Conservation (phyloP, 2,113 vertebrate genomes). For the Amphiprion ocellaris region DNA sequence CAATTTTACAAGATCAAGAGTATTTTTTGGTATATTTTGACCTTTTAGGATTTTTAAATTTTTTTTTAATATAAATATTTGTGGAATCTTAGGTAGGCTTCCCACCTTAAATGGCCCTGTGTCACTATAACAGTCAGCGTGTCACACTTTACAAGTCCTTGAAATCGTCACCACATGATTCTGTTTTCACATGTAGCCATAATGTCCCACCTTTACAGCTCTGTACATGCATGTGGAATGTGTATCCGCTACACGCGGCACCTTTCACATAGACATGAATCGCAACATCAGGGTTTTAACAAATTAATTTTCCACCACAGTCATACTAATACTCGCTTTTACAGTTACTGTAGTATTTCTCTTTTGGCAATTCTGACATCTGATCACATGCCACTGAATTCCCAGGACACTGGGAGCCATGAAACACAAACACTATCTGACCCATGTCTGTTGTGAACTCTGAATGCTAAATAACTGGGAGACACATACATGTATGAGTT, state of each 20-base stretch:
- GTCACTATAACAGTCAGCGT: neutral
- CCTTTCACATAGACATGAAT: neutral
- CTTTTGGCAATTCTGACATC: too few relatives aligned
- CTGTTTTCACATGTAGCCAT: constrained; percentile 37
- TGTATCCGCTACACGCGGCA: neutral
- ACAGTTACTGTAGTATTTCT: too few relatives aligned
- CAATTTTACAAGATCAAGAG: neutral
- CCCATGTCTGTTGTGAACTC: too few relatives aligned
- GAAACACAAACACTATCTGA: neutral
- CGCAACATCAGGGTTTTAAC: neutral
- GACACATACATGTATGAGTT: neutral
- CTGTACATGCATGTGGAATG: neutral
- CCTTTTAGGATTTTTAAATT: neutral
- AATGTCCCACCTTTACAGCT: constrained; percentile 33
- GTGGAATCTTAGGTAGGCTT: neutral
- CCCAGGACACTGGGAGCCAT: neutral
- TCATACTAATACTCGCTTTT: neutral
- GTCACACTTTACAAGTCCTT: neutral
- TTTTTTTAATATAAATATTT: neutral
- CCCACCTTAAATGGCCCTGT: neutral
- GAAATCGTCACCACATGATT: constrained; percentile 35
- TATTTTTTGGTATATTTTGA: too few relatives aligned
- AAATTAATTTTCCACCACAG: neutral
- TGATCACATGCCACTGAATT: neutral
- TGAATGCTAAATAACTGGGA: neutral